A percentile compares a stretch with the other conserved stretches of the same genome.
phyloP scores from a whole-genome alignment of 2,797 vertebrate genomes.

The Bradypodion ventrale region DNA sequence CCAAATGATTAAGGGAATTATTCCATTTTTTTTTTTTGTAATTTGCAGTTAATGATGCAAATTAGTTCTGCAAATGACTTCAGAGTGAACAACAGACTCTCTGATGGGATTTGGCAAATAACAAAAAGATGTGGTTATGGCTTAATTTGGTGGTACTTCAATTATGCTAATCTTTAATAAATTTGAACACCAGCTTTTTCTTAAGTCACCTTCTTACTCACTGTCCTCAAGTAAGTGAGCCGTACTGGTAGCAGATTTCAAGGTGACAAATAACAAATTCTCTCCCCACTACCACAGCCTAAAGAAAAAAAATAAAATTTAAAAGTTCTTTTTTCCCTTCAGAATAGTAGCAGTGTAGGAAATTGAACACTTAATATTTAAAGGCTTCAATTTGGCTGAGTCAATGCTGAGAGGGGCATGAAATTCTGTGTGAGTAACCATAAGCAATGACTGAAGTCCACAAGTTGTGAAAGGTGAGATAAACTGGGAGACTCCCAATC shows the following conservation, averaged over 20 bases:
- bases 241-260: neutral
- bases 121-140: neutral
- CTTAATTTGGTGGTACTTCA: conserved; percentile 22
- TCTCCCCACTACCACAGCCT: too few species aligned
- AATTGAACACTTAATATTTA: neutral
- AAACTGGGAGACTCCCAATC: too few species aligned
- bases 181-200: neutral
- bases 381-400: neutral
- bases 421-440: neutral
- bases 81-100: neutral
- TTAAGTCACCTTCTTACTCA: neutral
- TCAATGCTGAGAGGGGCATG: neutral
- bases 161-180: neutral
- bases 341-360: neutral
- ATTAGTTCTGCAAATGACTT: conserved; percentile 42
- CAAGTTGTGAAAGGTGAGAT: neutral
- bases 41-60: conserved; percentile 32
- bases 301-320: too few species aligned
- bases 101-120: conserved; percentile 9
- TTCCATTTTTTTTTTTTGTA: conserved; percentile 21
- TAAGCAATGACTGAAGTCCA: neutral
- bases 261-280: neutral
- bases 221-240: neutral
- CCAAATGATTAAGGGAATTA: conserved; percentile 32
- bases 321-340: neutral